Conservation (phyloP, 1,140 invertebrate species). For the Aphis gossypii region DNA sequence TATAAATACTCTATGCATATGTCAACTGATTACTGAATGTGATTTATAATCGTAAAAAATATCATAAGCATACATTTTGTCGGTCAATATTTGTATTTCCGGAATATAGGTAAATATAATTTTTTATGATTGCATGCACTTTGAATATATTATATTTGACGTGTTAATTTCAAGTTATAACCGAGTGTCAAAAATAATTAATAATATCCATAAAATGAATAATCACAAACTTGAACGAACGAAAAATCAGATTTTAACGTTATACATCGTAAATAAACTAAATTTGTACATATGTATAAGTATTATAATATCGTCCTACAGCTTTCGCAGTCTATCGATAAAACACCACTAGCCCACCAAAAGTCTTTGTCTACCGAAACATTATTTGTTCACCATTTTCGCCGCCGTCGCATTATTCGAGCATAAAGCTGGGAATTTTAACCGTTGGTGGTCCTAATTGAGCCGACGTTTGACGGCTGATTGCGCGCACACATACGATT, state of each 20-base stretch:
- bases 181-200: neutral
- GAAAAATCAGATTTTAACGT: neutral
- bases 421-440: constrained; percentile 47
- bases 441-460: constrained; percentile 26
- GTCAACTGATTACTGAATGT: neutral
- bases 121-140: neutral
- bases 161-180: neutral
- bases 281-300: neutral
- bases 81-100: neutral
- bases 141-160: neutral
- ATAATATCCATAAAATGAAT: neutral
- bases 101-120: neutral
- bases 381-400: neutral
- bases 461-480: constrained; percentile 37
- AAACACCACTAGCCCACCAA: neutral
- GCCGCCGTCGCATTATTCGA: neutral
- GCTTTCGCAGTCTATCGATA: neutral
- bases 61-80: neutral
- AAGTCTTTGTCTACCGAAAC: neutral
- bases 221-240: neutral
- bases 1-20: too few species aligned
- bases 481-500: neutral
- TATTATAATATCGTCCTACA: neutral
- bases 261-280: neutral
- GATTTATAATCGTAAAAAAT: neutral